Base-by-base conservation (phyloP, 2,888 invertebrate species). In the Branchellion lobata region DNA sequence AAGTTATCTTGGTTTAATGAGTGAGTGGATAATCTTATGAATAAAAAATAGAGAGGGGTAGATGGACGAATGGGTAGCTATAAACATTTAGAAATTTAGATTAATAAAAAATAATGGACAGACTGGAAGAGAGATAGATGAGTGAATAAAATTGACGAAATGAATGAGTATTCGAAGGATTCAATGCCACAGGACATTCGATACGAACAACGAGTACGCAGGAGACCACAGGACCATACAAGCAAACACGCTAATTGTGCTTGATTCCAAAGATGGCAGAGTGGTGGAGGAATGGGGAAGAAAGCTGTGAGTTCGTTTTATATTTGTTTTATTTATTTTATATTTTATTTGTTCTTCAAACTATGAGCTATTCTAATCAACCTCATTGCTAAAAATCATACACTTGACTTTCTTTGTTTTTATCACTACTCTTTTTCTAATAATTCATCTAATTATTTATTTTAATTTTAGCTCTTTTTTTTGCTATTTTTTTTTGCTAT, bases 271-370 rank as follows among this genome's bases (percentile, higher is more conserved):
- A 80, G 92, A 91, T 53, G 97, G 96, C 0, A 90, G 91, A 51
- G 90, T 95, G 0, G 87, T 93, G n/a, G 90, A 91, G 81, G 91
- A 91, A 85, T 95, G 95, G 94, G 96, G 96, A n/a, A 91, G 91
- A 0, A 91, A 92, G 83, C 89, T 92, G 88, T 88, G 84, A 84
- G 85, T 84, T 40, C 27, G 27, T 53, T 14, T 69, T 3, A 34
- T 78, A 3, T 14, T 53, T 31, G 33, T 29, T 79, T 72, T 29
- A 27, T n/a, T 68, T 68, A 36, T 69, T 71, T 69, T n/a, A n/a
- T 27, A 34, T n/a, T n/a, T 0, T 53, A 33, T 40, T 31, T 68
- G 27, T n/a, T 61, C 0, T 68, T 34, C 47, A 69, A 21, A 78
- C 11, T 31, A 69, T 11, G 27, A 21, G 27, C 27, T 18, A 27